phyloP scores from a whole-genome alignment of 2,113 vertebrate genomes.

The Micromys minutus region DNA sequence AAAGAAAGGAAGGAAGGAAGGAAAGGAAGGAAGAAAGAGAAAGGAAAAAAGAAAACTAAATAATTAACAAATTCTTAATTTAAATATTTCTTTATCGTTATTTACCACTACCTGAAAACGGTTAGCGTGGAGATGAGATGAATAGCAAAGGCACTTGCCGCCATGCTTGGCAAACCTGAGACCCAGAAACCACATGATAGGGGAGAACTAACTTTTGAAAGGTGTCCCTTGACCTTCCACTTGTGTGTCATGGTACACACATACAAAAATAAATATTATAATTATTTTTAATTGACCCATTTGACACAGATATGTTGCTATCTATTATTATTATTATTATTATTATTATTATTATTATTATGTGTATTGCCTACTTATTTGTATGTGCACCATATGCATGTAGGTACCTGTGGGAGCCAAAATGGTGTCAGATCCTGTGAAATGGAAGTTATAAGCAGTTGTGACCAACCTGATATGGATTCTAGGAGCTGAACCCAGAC shows the following conservation, averaged over 20 bases:
- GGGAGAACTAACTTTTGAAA: neutral
- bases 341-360: neutral
- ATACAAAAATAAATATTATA: neutral
- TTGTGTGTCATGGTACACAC: neutral
- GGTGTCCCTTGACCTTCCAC: neutral
- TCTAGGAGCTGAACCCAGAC: neutral
- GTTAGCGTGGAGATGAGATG: neutral
- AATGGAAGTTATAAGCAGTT: neutral
- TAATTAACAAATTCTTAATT: conserved; percentile 24
- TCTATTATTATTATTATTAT: neutral
- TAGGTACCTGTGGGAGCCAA: neutral
- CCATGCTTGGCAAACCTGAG: neutral
- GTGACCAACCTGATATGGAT: neutral
- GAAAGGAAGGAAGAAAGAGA: no score
- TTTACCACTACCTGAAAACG: conserved; percentile 39
- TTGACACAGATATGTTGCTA: neutral
- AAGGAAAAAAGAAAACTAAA: neutral
- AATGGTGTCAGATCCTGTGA: neutral
- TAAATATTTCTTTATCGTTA: conserved; percentile 53
- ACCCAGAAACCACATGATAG: neutral
- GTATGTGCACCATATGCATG: no score
- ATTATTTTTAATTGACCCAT: neutral
- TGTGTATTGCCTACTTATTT: neutral
- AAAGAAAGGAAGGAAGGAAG: no score
- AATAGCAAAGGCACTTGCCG: neutral